phyloP scores from a whole-genome alignment of 2,113 vertebrate genomes.

The Tachysurus vachellii region DNA sequence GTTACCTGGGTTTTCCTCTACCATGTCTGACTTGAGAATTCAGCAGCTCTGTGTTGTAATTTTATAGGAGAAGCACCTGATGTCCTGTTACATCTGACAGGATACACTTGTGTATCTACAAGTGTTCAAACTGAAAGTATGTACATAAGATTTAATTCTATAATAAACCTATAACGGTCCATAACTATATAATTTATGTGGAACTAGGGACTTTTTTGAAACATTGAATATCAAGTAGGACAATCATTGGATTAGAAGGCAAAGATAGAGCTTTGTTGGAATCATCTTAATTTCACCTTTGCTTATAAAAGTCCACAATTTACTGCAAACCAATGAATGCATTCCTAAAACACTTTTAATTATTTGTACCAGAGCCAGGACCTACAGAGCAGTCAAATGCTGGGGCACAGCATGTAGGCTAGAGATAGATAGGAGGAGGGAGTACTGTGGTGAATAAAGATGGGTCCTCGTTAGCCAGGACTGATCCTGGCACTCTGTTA shows the following conservation, averaged over 20 bases:
- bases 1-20: neutral
- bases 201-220: neutral
- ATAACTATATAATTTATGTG: neutral
- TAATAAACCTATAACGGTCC: neutral
- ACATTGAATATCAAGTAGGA: no score
- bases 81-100: no score
- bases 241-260: neutral
- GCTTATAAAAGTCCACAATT: neutral
- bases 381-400: neutral
- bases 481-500: neutral
- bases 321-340: neutral
- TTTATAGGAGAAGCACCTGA: no score
- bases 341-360: neutral
- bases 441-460: slow-evolving; percentile 33
- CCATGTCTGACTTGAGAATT: no score
- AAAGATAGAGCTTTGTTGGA: neutral
- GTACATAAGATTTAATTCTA: neutral
- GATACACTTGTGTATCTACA: no score
- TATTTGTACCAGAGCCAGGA: neutral
- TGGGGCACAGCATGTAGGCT: neutral
- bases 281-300: neutral
- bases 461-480: slow-evolving; percentile 30
- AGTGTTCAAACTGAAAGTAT: no score
- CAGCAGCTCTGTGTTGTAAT: no score
- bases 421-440: neutral